phyloP scores from a whole-genome alignment of 1,140 invertebrate species.

The Harpegnathos saltator region DNA sequence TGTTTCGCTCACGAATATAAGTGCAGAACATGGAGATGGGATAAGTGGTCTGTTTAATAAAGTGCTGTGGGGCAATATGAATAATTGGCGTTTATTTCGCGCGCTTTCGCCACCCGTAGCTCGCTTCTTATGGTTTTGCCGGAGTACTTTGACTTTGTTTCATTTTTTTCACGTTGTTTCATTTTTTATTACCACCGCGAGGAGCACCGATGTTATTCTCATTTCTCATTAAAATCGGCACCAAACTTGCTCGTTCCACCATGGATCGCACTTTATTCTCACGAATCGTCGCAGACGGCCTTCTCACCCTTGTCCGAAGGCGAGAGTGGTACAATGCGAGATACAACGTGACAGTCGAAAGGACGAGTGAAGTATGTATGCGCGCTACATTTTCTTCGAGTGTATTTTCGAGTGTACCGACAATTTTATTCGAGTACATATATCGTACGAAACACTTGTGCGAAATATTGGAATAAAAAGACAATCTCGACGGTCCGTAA shows the following conservation, averaged over 20 bases:
- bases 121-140: slow-evolving; percentile 48
- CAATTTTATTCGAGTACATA: no score
- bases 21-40: slow-evolving; percentile 56
- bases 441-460: no score
- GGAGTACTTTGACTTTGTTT: background rate
- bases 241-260: slow-evolving; percentile 14
- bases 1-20: slow-evolving; percentile 47
- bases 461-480: background rate
- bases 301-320: background rate
- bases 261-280: slow-evolving; percentile 40
- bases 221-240: slow-evolving; percentile 67
- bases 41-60: slow-evolving; percentile 68
- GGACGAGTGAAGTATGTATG: no score
- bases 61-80: slow-evolving; percentile 71
- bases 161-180: no score
- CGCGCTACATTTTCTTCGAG: no score
- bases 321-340: no score
- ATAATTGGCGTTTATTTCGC: slow-evolving; percentile 67
- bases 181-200: slow-evolving; percentile 65
- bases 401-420: no score
- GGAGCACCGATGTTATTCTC: slow-evolving; percentile 67
- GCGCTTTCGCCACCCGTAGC: slow-evolving; percentile 56
- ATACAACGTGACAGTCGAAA: no score
- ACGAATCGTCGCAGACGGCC: slow-evolving; percentile 32
- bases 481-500: no score